Conservation (phyloP, 2,888 invertebrate genomes). For the Sicus ferrugineus region DNA sequence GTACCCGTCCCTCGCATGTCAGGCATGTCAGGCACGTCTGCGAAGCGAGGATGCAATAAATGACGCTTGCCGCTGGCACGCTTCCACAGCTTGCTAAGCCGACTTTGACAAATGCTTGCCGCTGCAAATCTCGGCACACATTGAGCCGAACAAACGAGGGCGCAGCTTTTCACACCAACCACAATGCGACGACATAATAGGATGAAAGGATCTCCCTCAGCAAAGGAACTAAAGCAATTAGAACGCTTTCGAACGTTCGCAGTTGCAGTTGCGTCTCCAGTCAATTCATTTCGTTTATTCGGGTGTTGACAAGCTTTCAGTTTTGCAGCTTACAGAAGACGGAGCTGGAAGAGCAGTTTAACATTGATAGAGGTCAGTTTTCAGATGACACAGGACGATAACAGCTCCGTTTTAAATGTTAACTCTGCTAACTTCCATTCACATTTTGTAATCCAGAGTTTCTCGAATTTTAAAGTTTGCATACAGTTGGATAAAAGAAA, state of each 20-base stretch:
- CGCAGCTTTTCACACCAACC: conserved; percentile 19
- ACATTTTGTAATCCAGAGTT: too few species aligned
- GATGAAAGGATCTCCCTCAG: conserved; percentile 9
- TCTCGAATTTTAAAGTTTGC: too few species aligned
- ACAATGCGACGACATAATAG: background rate
- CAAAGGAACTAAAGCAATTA: background rate
- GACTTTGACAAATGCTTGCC: conserved; percentile 45
- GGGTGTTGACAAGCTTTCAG: background rate
- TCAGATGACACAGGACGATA: background rate
- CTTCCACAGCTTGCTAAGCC: conserved; percentile 44
- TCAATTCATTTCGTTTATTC: conserved; percentile 4
- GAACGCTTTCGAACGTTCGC: background rate
- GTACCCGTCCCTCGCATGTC: background rate
- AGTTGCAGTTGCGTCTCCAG: background rate
- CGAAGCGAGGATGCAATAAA: conserved; percentile 21
- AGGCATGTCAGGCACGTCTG: background rate
- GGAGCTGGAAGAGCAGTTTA: too few species aligned
- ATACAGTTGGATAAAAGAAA: too few species aligned
- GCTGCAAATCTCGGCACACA: conserved; percentile 34
- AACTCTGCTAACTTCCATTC: too few species aligned
- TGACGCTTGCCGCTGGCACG: conserved; percentile 34
- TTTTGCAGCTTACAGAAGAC: too few species aligned
- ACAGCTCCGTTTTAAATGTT: too few species aligned
- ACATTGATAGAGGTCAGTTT: too few species aligned
- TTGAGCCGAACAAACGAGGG: background rate